Evolutionary conservation across 2,797 vertebrate species (phyloP), one percentile per base, ranked within the genome.

Genomic region (Chromobotia macracanthus): DNA sequence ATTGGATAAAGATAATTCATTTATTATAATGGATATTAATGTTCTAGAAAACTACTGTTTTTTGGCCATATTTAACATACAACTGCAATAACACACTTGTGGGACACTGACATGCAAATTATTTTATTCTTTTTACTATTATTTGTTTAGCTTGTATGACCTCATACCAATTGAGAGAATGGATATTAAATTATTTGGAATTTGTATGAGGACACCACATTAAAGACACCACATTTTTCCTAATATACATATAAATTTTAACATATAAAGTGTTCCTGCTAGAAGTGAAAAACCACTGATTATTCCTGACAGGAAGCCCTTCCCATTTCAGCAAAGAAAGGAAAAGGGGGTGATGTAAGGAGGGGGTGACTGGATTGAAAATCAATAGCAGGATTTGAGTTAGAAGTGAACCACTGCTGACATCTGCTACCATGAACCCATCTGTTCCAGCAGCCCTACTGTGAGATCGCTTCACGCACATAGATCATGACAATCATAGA

Each of bases 361-460:
- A 56, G 25, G 60, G 61, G 51, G 72, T 25, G 38, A 65, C 56
- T 44, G 25, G 48, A 53, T 9, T 18, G 48, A 53, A 72, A 86
- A 79, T 80, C 65, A 79, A 80, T 80, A 56, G 19, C 13, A 41
- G 77, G 72, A 53, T 71, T 72, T 23, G 25, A 84, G 61, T 77
- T 46, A n/a, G 46, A 75, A 67, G 63, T 68, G 55, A 69, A 75
- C 61, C 46, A 41, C 67, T 69, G 50, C 69, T 67, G 82, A 84
- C 84, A 86, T 82, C 84, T 86, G 84, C 80, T 70, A 61, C 63
- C 72, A 35, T 55, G 31, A 58, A 58, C 69, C 31, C 50, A 63
- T 70, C 60, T 77, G 82, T 80, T 72, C 72, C 67, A 46, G 48
- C 28, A 35, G 68, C 75, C 81, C 58, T 76, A 75, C 78, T 79